Percentiles rank a stretch among this genome's conserved stretches.
phyloP scores from a whole-genome alignment of 2,113 vertebrate genomes.

The Rafetus swinhoei region DNA sequence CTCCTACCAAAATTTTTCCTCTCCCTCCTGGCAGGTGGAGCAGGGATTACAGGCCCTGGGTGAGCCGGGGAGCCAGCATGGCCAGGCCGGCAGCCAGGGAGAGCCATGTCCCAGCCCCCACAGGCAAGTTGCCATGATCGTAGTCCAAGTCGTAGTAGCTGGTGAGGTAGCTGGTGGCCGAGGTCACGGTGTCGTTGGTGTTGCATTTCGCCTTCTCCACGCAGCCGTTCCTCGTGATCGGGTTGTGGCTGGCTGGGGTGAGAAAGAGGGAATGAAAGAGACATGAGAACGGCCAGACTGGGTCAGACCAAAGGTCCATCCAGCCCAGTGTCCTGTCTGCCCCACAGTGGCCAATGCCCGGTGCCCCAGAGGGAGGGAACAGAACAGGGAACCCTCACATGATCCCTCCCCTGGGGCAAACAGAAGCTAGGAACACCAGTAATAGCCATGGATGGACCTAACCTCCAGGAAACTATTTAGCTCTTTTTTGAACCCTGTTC shows the following conservation, averaged over 20 bases:
- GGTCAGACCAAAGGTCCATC: too few relatives aligned
- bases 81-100: background rate
- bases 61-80: background rate
- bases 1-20: background rate
- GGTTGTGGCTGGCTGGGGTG: background rate
- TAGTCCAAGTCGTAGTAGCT: background rate
- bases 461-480: too few relatives aligned
- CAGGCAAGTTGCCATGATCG: background rate
- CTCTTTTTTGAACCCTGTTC: too few relatives aligned
- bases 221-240: background rate
- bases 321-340: too few relatives aligned
- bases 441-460: too few relatives aligned
- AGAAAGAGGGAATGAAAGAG: too few relatives aligned
- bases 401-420: too few relatives aligned
- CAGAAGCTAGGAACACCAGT: too few relatives aligned
- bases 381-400: too few relatives aligned
- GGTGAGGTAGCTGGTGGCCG: background rate
- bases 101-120: background rate
- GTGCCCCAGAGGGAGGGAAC: too few relatives aligned
- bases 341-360: too few relatives aligned
- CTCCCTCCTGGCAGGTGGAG: background rate
- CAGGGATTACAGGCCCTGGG: background rate
- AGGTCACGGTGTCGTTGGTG: background rate
- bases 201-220: background rate
- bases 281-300: too few relatives aligned